Evolutionary conservation across 1,140 invertebrate species (phyloP), one percentile per base, ranked within the genome.

Genomic region (Zophobas morio): DNA sequence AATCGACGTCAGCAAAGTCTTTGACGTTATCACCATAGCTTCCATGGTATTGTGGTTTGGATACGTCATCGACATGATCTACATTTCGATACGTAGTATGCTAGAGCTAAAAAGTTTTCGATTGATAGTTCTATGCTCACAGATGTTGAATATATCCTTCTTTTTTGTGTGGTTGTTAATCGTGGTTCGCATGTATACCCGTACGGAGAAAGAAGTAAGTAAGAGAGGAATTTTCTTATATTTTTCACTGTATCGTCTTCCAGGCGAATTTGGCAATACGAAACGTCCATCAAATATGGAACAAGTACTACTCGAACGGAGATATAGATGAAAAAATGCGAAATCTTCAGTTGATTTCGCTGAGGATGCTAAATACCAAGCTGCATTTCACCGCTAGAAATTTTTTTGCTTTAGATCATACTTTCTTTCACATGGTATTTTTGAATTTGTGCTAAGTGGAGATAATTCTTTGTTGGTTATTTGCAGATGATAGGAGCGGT

Each of bases 261-360:
- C 20, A 81, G 74, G 76, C 76, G 1, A 77, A 76, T 32, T 57
- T 60, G 71, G 77, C 80, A 20, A 47, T 60, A 1, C 78, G 57
- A 6, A 73, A 79, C 47, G 70, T 79, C 5, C 80, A 81, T 71
- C 75, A 78, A 20, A 76, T 79, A 6, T 81, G 80, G 80, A 81
- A 81, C 57, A 78, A 79, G 33, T 79, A 74, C 6, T 56, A 49
- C 1, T 42, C 37, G 6, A 70, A 33, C 6, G 54, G 72, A 34
- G 35, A 47, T 8, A 76, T 79, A 37, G 47, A 74, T 20, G 49
- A 47, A 6, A 76, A 33, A 60, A 46, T 71, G 1, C 56, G 49
- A 32, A 47, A 81, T 63, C 57, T 81, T 6, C 72, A 76, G 51
- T 57, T 81, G 3, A 56, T 79, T 5, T 78, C 80, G 1, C 34